These are phyloP conservation scores for Platycheirus rosarum DNA, from an alignment of 2,888 invertebrate genomes.

Conservation along the genomic window DNA sequence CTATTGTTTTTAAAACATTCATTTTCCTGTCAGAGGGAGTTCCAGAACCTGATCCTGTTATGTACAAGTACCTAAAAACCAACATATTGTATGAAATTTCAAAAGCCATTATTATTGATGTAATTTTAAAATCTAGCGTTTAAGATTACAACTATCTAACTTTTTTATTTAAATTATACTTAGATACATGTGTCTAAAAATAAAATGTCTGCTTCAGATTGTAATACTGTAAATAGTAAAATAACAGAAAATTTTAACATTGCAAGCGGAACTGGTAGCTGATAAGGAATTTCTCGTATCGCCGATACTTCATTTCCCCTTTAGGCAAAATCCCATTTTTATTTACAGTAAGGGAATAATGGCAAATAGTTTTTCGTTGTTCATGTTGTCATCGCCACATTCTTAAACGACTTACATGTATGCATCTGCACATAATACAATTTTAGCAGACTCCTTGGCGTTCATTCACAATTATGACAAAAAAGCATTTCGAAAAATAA, in stretches of 20 bases:
- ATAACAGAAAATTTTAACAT: constrained; percentile 75
- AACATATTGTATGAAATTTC: too few relatives aligned
- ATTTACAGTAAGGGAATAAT: neutral
- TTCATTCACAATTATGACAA: neutral
- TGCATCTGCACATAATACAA: neutral
- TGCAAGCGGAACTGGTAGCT: constrained; percentile 80
- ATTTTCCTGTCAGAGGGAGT: too few relatives aligned
- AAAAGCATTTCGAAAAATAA: neutral
- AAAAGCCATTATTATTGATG: too few relatives aligned
- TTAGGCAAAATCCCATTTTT: neutral
- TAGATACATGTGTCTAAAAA: neutral
- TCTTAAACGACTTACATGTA: neutral
- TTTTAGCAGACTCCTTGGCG: constrained; percentile 16
- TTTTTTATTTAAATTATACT: too few relatives aligned
- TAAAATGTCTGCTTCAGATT: neutral
- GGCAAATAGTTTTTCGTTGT: constrained; percentile 9
- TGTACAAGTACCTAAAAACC: too few relatives aligned
- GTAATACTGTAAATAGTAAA: constrained; percentile 16
- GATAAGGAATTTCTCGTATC: constrained; percentile 75
- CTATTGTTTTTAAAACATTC: too few relatives aligned
- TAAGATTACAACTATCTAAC: too few relatives aligned
- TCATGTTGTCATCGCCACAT: constrained; percentile 12
- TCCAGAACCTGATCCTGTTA: too few relatives aligned
- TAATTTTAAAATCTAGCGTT: too few relatives aligned
- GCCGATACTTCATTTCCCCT: constrained; percentile 44